Conservation (phyloP, 2,113 vertebrate species). For the Sebastes fasciatus region DNA sequence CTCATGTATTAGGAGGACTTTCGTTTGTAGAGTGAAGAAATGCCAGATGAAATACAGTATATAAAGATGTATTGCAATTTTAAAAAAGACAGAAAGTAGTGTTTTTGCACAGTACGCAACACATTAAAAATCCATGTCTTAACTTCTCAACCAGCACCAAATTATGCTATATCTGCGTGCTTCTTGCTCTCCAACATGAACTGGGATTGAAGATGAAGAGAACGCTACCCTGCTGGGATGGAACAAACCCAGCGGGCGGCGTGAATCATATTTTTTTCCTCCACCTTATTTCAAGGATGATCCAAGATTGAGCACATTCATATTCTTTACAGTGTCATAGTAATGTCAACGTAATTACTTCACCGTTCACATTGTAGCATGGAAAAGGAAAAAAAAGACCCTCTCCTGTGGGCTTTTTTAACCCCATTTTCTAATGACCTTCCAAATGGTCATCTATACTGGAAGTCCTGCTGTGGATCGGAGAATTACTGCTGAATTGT, state of each 20-base stretch:
- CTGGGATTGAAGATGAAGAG: conserved; percentile 22
- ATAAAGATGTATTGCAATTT: conserved; percentile 1
- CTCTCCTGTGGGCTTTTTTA: conserved; percentile 32
- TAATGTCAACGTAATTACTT: conserved; percentile 51
- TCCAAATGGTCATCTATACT: conserved; percentile 71
- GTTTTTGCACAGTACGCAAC: background rate
- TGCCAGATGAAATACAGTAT: background rate
- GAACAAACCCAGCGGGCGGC: conserved; percentile 35
- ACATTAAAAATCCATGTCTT: conserved; percentile 2
- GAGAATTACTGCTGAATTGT: conserved; percentile 78
- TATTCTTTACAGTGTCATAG: conserved; percentile 31
- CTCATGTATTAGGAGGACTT: background rate
- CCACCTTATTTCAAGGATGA: conserved; percentile 33
- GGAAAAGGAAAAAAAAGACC: conserved; percentile 3
- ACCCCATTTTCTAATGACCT: conserved; percentile 68
- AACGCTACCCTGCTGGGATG: conserved; percentile 24
- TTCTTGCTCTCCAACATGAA: conserved; percentile 6
- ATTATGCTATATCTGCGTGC: conserved; percentile 17
- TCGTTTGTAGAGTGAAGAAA: conserved; percentile 2
- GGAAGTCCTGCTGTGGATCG: conserved; percentile 64
- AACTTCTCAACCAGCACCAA: conserved; percentile 1
- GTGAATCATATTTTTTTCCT: conserved; percentile 25
- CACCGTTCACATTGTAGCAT: conserved; percentile 1
- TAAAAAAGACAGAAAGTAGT: background rate
- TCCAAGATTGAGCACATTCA: conserved; percentile 39